Base-by-base conservation (phyloP, 1,140 invertebrate genomes). In the Bombus terrestris region DNA sequence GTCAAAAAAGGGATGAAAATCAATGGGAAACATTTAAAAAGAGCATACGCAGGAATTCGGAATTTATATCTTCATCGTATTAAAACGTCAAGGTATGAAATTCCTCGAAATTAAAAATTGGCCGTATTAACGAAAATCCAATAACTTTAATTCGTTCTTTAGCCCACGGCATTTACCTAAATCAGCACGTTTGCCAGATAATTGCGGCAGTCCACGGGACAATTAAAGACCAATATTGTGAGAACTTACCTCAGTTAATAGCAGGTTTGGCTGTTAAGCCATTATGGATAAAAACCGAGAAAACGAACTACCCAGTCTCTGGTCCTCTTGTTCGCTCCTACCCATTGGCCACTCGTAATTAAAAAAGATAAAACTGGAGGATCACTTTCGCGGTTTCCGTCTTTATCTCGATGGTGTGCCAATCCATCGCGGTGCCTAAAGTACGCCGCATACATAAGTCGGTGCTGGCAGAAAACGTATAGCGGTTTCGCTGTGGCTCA, bases 401-500 rank as follows among this genome's bases (percentile, higher is more conserved):
- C 53, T 85, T 85, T 85, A 85, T 85, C 83, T 79, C 83, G 83
- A 80, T 85, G 83, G 77, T 71, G 83, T 71, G 83, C 83, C 83
- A 85, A 85, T 85, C 83, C 77, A 85, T 81, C 69, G 84, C 59
- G 69, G 15, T 66, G 68, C 28, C 35, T 35, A 66, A 74, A 85
- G 78, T 57, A 18, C 71, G 47, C 68, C 78, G 83, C 78, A 13
- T 32, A 62, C n/a, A 35, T 35, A 59, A 73, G 47, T 9, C 57
- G n/a, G 28, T 12, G 41, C n/a, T 39, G 53, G 41, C 57, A 86
- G 81, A 72, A 35, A 89, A 87, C 75, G 76, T 68, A 76, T 74
- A 85, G 86, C 75, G 82, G 75, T 87, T 88, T 85, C 83, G 83
- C 66, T 43, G 83, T 80, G 53, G 87, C 85, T 88, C 93, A 93